These are phyloP conservation scores for Temnothorax curvispinosus DNA, from an alignment of 1,140 invertebrate species.

Conservation along the genomic window DNA sequence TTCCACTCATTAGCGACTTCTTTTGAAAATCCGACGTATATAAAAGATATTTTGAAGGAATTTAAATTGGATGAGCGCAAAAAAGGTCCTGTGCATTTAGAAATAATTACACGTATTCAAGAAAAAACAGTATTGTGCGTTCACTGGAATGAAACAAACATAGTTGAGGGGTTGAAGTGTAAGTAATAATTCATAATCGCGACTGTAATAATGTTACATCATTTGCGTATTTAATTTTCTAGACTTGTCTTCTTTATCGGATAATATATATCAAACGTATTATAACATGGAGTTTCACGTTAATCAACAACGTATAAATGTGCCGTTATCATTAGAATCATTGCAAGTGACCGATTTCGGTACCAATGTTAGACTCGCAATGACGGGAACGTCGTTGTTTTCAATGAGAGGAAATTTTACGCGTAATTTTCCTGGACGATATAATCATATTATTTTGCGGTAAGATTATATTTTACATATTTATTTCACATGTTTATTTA, in stretches of 20 bases:
- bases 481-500: conserved; percentile 9
- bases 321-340: conserved; percentile 85
- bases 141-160: conserved; percentile 87
- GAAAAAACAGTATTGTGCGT: conserved; percentile 87
- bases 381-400: conserved; percentile 85
- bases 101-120: conserved; percentile 87
- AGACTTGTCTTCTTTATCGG: conserved; percentile 81
- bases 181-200: conserved; percentile 61
- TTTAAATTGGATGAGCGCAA: conserved; percentile 85
- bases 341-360: conserved; percentile 86
- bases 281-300: conserved; percentile 85
- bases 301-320: conserved; percentile 85
- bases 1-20: conserved; percentile 80
- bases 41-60: conserved; percentile 85
- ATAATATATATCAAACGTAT: conserved; percentile 80
- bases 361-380: conserved; percentile 85
- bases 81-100: conserved; percentile 86
- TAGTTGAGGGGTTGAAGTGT: conserved; percentile 84
- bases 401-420: conserved; percentile 87
- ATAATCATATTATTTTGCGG: conserved; percentile 87
- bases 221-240: conserved; percentile 64
- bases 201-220: not conserved
- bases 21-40: conserved; percentile 82
- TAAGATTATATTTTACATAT: conserved; percentile 66
- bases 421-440: conserved; percentile 82